A percentile compares a stretch with the other conserved stretches of the same genome.
These are phyloP conservation scores for Prosopocoilus inquinatus DNA, from an alignment of 2,888 invertebrate genomes.

Conservation along the genomic window DNA sequence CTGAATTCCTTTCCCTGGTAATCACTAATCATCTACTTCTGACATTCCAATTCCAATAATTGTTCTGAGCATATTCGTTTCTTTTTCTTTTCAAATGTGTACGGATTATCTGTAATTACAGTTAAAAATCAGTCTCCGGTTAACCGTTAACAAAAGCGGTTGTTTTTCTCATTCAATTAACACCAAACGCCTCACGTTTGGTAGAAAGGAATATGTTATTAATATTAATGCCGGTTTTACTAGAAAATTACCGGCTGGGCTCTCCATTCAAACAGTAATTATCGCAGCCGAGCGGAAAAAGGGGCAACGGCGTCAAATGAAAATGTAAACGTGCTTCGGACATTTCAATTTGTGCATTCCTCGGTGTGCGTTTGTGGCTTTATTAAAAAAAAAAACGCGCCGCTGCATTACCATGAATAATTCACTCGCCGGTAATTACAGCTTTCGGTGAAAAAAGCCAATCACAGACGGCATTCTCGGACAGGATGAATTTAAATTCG, in stretches of 20 bases:
- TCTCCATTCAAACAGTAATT: constrained; percentile 2
- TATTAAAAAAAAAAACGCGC: background rate
- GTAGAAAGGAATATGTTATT: background rate
- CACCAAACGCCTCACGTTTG: too few species aligned
- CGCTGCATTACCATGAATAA: constrained; percentile 1
- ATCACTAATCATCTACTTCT: too few species aligned
- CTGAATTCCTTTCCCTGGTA: too few species aligned
- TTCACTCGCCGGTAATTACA: constrained; percentile 1
- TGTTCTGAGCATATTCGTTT: too few species aligned
- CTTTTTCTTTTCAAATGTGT: too few species aligned
- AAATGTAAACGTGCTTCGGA: background rate
- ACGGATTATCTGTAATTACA: too few species aligned
- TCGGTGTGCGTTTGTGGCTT: background rate
- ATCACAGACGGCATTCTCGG: constrained; percentile 1
- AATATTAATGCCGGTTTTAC: background rate
- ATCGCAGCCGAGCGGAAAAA: background rate
- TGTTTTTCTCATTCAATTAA: too few species aligned
- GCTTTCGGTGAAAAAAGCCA: background rate
- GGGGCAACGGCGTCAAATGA: background rate
- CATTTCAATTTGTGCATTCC: constrained; percentile 3
- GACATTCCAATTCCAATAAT: too few species aligned
- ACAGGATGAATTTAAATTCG: background rate
- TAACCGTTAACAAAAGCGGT: too few species aligned
- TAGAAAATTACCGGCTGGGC: background rate
- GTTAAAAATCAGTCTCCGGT: too few species aligned